Evolutionary conservation across 2,797 vertebrate genomes (phyloP).

Genomic region (Mionectes olivaceus): DNA sequence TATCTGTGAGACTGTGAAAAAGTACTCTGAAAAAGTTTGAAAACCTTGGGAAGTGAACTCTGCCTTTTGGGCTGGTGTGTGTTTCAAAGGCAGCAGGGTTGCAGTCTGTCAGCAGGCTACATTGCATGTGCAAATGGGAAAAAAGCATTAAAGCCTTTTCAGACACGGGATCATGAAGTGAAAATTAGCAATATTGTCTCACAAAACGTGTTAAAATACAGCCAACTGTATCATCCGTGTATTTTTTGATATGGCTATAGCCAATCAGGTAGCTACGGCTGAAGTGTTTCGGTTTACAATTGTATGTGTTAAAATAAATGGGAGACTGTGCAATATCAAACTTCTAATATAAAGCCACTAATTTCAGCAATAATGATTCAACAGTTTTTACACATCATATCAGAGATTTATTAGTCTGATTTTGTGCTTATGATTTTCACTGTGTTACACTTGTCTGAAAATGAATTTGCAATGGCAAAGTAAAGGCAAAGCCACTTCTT

Average conservation of each 20-base stretch:
- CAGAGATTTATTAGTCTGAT: background rate
- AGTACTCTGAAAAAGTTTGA: background rate
- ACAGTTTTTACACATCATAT: background rate
- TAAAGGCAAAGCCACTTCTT: background rate
- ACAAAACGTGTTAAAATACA: background rate
- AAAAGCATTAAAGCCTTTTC: background rate
- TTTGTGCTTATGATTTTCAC: background rate
- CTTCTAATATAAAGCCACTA: background rate
- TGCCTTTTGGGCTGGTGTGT: background rate
- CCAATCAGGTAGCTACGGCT: background rate
- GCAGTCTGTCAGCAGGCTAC: background rate
- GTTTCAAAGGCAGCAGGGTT: background rate
- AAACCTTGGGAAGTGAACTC: background rate
- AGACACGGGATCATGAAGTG: background rate
- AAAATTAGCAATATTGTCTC: background rate
- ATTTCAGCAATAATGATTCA: background rate
- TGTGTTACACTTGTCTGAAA: background rate
- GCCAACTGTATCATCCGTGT: background rate
- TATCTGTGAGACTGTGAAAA: background rate
- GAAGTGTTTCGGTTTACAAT: background rate
- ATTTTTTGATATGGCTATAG: background rate
- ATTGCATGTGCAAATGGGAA: accelerated
- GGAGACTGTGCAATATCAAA: background rate
- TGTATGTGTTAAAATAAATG: background rate
- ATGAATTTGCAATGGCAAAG: background rate